Base-by-base conservation (phyloP, 2,888 invertebrate species). In the Exephanes ischioxanthus region DNA sequence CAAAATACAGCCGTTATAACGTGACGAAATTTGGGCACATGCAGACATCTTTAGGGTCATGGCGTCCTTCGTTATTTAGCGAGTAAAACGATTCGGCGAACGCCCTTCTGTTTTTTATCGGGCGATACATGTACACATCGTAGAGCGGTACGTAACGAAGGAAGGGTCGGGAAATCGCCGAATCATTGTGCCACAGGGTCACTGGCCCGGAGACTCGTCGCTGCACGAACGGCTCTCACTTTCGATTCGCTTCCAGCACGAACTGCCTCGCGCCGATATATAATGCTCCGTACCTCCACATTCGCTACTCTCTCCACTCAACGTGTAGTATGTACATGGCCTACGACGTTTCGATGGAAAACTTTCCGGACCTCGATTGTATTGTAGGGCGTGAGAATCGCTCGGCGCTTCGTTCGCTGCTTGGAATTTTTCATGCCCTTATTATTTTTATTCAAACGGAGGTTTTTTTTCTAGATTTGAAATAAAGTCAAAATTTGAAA, bases 141-240 rank as follows among this genome's bases (percentile, higher is more conserved):
- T 7, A 41, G 2, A n/a, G 2, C 7, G 11, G n/a, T 45, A 45
- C 16, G 11, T 1, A 26, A 68, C 48, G 37, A 22, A 26, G 41
- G 14, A 53, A 51, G 33, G n/a, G 58, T 51, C 75, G 58, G 61
- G 22, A 48, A 75, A 63, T 76, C 16, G 19, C 70, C 75, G n/a
- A 75, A 79, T 63, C 22, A 33, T 45, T 51, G 58, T 70, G 14
- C 71, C 55, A 71, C 14, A 61, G 73, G 72, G 70, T 79, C 73
- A 78, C 37, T 33, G 78, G 14, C 41, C 48, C 30, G n/a, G 22
- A 63, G 41, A 61, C 67, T 30, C 37, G 70, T 70, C 45, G 68
- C 63, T 55, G 70, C 22, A 6, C 66, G 26, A 70, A 6, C 48
- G 33, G 76, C 68, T 73, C 68, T 83, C 83, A 73, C 78, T 79